Base-by-base conservation (phyloP, 2,888 invertebrate genomes). In the Kuschelorhynchus macadamiae region DNA sequence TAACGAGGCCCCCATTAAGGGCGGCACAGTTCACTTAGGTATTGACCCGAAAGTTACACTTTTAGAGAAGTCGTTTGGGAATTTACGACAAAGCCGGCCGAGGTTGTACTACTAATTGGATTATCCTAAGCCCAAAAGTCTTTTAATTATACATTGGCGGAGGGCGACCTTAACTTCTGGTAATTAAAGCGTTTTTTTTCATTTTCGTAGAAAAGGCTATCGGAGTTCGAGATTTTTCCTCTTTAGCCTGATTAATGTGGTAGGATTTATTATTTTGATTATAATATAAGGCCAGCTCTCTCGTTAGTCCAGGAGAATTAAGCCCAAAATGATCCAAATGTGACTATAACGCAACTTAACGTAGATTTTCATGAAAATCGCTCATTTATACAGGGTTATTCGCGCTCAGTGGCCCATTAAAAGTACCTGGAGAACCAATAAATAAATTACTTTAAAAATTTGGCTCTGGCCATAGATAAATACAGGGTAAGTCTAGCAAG, bases 111-210 rank as follows among this genome's bases (percentile, higher is more conserved):
- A 61, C 64, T 69, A 69, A 69, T 69, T 69, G 64, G 64, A 69
- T 69, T 69, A 69, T 64, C 64, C 56, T 20, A 41, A 55, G 50
- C 60, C 64, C 64, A 53, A 69, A 69, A 69, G 69, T 64, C 64
- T 64, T 69, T 69, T 69, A 69, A 69, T 69, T 69, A 69, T 69
- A 60, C 68, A 68, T 68, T 53, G 63, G 46, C 63, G 57, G 42
- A 60, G 53, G 56, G 44, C 44, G 63, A 63, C 55, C 36, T 64
- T 60, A 63, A 69, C 59, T 69, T 69, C 60, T 69, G 44, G 64
- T 60, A 69, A 69, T 68, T 63, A 68, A 63, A 50, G 42, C 16
- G 39, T 42, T 42, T 42, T 60, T 60, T 60, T 12, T 17, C 25
- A 7, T 25, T 25, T 25, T 3, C 7, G 25, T 5, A 7, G 12